These are phyloP conservation scores for Esox niger DNA, from an alignment of 2,113 vertebrate genomes.

Conservation along the genomic window DNA sequence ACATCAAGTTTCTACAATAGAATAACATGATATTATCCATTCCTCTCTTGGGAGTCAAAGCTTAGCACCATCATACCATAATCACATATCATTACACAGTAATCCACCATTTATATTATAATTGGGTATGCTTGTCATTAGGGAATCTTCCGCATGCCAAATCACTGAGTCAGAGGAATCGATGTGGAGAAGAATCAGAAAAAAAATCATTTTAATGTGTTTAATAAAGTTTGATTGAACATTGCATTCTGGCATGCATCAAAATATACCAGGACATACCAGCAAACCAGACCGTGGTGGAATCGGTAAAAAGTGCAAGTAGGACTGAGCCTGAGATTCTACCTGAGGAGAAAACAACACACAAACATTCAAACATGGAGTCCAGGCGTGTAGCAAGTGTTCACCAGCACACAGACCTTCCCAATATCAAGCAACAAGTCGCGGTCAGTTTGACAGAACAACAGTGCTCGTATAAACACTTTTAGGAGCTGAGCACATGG, in stretches of 20 bases:
- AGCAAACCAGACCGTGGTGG: neutral
- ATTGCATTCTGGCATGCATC: neutral
- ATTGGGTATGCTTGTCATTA: neutral
- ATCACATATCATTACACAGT: neutral
- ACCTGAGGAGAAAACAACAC: neutral
- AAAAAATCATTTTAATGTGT: neutral
- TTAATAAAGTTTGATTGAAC: neutral
- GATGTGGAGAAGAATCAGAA: neutral
- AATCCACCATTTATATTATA: constrained; percentile 11
- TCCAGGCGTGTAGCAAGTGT: neutral
- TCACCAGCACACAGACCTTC: neutral
- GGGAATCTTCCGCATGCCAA: neutral
- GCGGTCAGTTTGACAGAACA: neutral
- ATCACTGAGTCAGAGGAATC: neutral
- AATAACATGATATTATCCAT: neutral
- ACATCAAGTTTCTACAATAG: neutral
- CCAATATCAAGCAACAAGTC: neutral
- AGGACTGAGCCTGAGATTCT: constrained; percentile 3
- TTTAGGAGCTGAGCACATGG: neutral
- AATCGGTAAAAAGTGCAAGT: neutral
- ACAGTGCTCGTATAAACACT: neutral
- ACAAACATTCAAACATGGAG: neutral
- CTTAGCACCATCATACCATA: neutral
- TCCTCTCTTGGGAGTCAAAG: neutral
- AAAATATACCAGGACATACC: constrained; percentile 7